phyloP scores from a whole-genome alignment of 2,888 invertebrate species.

The Amphimallon solstitiale region DNA sequence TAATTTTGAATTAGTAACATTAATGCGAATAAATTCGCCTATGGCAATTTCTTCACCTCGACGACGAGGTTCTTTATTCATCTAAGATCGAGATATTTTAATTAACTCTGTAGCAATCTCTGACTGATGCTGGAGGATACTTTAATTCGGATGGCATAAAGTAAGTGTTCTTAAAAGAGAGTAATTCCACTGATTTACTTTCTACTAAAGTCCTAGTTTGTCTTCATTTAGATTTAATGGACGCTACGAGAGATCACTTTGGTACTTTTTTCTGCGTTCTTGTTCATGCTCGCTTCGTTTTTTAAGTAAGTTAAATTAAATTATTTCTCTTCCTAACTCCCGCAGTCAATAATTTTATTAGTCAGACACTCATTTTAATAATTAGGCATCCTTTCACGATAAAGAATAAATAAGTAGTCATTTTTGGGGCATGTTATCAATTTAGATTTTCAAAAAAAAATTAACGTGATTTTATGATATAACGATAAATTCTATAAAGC shows the following conservation, averaged over 20 bases:
- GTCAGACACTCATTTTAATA: neutral
- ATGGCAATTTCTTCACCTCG: neutral
- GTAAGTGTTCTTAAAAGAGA: constrained; percentile 35
- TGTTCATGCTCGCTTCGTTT: neutral
- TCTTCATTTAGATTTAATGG: constrained; percentile 35
- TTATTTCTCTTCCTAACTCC: constrained; percentile 5
- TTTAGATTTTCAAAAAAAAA: no score
- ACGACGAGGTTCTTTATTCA: neutral
- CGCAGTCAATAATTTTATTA: constrained; percentile 6
- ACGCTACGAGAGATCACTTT: constrained; percentile 24
- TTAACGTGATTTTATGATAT: no score
- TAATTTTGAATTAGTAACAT: neutral
- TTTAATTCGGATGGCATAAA: constrained; percentile 34
- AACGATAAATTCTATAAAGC: no score
- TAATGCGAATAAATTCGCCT: neutral
- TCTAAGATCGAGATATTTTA: constrained; percentile 29
- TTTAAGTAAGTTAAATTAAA: constrained; percentile 10
- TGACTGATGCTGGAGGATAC: constrained; percentile 18
- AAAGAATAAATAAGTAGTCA: no score
- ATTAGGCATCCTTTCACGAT: neutral
- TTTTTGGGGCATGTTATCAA: no score
- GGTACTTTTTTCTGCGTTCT: constrained; percentile 3
- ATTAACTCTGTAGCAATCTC: constrained; percentile 16
- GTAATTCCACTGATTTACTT: constrained; percentile 34
- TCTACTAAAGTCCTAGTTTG: constrained; percentile 29